Conservation (phyloP, 2,888 invertebrate species). For the Allygus modestus region DNA sequence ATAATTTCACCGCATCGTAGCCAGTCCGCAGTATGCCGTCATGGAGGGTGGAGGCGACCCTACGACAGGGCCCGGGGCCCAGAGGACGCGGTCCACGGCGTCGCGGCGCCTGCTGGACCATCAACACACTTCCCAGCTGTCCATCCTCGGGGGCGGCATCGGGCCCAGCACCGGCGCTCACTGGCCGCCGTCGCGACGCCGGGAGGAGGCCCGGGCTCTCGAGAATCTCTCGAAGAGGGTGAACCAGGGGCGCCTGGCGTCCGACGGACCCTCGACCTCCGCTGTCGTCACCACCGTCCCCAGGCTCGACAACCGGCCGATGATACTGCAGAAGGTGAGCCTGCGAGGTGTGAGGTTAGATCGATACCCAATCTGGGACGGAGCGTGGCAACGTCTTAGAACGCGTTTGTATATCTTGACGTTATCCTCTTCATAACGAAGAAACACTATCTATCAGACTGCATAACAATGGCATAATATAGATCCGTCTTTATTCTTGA, state of each 20-base stretch:
- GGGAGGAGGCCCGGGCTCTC: constrained; percentile 84
- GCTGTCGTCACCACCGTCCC: constrained; percentile 70
- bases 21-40: constrained; percentile 58
- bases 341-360: background rate
- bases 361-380: background rate
- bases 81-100: constrained; percentile 16
- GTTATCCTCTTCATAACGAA: too few relatives aligned
- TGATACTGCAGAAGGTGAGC: constrained; percentile 77
- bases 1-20: background rate
- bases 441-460: too few relatives aligned
- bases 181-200: constrained; percentile 81
- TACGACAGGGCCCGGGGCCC: background rate
- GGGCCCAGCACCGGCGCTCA: constrained; percentile 72
- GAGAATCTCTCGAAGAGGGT: constrained; percentile 84
- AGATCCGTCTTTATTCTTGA: too few relatives aligned
- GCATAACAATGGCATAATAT: too few relatives aligned
- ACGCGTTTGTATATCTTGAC: too few relatives aligned
- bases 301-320: constrained; percentile 82
- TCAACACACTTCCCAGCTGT: constrained; percentile 36
- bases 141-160: constrained; percentile 61
- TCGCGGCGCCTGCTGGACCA: constrained; percentile 60
- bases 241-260: constrained; percentile 69
- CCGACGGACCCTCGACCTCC: constrained; percentile 27
- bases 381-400: too few relatives aligned
- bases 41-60: constrained; percentile 46